Conservation (phyloP, 1,140 invertebrate species). For the Saccostrea cuccullata region DNA sequence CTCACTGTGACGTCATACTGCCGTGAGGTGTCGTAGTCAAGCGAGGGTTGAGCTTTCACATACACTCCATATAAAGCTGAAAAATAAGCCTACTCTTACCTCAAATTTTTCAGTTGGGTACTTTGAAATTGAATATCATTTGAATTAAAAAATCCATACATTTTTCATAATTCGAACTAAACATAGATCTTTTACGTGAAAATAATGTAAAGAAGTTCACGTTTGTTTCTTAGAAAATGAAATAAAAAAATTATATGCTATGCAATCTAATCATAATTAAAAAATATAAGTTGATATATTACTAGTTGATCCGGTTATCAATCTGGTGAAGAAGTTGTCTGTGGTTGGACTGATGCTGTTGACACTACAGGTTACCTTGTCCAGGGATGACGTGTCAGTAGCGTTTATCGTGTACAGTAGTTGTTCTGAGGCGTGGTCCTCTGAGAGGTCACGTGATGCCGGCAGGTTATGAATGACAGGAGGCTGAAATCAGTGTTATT, state of each 20-base stretch:
- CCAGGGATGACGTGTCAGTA: neutral
- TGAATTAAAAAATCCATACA: too few species aligned
- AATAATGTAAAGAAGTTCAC: too few species aligned
- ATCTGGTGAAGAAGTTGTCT: constrained; percentile 7
- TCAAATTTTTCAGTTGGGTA: too few species aligned
- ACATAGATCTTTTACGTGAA: too few species aligned
- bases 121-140: too few species aligned
- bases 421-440: constrained; percentile 15
- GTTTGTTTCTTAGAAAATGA: too few species aligned
- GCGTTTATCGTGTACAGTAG: constrained; percentile 8
- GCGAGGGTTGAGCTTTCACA: constrained; percentile 21
- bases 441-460: neutral
- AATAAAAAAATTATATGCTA: too few species aligned
- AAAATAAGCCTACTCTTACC: neutral
- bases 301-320: neutral
- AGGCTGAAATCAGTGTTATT: neutral
- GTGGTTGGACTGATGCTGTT: neutral
- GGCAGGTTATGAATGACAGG: constrained; percentile 40
- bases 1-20: constrained; percentile 45
- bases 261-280: too few species aligned
- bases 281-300: neutral
- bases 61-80: constrained; percentile 43
- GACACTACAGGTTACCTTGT: constrained; percentile 37
- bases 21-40: constrained; percentile 24
- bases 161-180: too few species aligned